Evolutionary conservation across 1,140 invertebrate species (phyloP), one percentile per base, ranked within the genome.

Genomic region (Drosophila parvula): DNA sequence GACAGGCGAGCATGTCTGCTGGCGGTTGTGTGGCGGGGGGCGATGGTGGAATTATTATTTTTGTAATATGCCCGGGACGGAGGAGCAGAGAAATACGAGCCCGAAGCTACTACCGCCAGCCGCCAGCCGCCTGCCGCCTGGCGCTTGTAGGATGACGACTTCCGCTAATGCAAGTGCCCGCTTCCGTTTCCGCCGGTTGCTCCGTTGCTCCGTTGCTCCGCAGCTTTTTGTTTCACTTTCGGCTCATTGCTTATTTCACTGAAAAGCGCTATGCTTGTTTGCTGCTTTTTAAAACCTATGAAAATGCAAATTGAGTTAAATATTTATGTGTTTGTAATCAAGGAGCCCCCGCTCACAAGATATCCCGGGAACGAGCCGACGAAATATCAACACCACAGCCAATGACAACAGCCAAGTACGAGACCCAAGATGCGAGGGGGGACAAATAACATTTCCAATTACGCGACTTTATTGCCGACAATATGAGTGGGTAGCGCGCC

Each of bases 241-340:
- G 58, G 51, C 60, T 74, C 53, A 48, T 58, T 71, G 70, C 69
- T 67, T 73, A 47, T 65, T 73, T 75, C 58, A 36, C 51, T 43
- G 16, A 16, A 38, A 38, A 18, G 9, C 51, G 10, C n/a, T 27
- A 30, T 65, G 57, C 43, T 47, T 74, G 63, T 58, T 77, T 63
- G 58, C 43, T 73, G 75, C 69, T 59, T 60, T 79, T 79, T 74
- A 63, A 62, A 81, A 74, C 51, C 78, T 70, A 81, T 78, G 79
- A 78, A 78, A 81, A 81, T 81, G 79, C 59, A 82, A 82, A 82
- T 82, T 82, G 62, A 75, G 69, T 82, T 82, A 82, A 81, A 78
- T 81, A 75, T 74, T 78, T 78, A 75, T 74, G 80, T 64, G 63
- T 78, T 82, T 64, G 69, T 74, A 81, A 81, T 81, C 74, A 81